These are phyloP conservation scores for Drosophila pullipes DNA, from an alignment of 2,888 invertebrate genomes.

Conservation along the genomic window DNA sequence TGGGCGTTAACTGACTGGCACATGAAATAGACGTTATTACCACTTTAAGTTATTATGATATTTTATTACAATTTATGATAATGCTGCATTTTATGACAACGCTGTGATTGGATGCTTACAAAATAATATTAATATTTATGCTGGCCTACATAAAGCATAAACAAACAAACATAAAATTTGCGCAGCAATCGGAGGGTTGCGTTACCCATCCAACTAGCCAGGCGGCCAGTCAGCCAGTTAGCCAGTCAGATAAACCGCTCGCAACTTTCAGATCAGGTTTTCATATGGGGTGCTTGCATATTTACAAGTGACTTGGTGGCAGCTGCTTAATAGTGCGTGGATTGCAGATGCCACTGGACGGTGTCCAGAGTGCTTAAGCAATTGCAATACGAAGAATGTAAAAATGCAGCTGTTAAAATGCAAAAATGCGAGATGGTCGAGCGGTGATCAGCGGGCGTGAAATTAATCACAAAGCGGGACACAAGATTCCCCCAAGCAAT, in stretches of 20 bases:
- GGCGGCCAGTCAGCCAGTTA: conserved; percentile 1
- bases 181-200: conserved; percentile 56
- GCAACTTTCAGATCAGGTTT: conserved; percentile 43
- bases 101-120: conserved; percentile 46
- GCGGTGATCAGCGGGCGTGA: conserved; percentile 68
- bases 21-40: conserved; percentile 53
- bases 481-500: conserved; percentile 14
- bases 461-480: conserved; percentile 63
- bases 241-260: conserved; percentile 53
- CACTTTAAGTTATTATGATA: conserved; percentile 44
- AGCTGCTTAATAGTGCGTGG: conserved; percentile 76
- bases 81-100: conserved; percentile 51
- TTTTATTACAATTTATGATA: conserved; percentile 49
- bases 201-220: conserved; percentile 39
- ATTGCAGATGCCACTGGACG: conserved; percentile 60
- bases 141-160: conserved; percentile 69
- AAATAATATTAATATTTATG: conserved; percentile 70
- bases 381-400: conserved; percentile 43
- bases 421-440: conserved; percentile 53
- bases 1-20: conserved; percentile 47
- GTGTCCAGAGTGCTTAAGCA: conserved; percentile 51
- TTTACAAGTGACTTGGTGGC: conserved; percentile 46
- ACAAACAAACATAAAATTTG: conserved; percentile 50
- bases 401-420: conserved; percentile 52
- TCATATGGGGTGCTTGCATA: conserved; percentile 1